Conservation (phyloP, 2,113 vertebrate species). For the Heterotilapia buettikoferi region DNA sequence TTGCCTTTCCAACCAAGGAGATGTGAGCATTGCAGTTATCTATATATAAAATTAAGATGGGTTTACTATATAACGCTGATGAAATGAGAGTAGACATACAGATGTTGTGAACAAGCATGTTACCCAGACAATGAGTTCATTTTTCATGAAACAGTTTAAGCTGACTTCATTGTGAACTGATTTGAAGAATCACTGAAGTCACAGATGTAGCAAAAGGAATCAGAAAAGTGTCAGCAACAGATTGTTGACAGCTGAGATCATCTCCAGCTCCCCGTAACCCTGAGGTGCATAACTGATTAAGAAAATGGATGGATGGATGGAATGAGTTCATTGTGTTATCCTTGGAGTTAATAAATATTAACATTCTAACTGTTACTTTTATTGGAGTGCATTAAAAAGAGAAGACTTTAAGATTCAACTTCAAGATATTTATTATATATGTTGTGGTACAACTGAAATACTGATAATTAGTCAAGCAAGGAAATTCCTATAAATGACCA, state of each 20-base stretch:
- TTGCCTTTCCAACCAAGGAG: background rate
- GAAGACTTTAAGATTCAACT: background rate
- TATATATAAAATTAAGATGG: background rate
- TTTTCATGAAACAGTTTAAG: background rate
- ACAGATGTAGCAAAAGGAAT: background rate
- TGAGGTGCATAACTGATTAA: background rate
- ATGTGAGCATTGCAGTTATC: background rate
- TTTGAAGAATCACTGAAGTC: conserved; percentile 45
- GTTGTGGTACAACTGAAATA: background rate
- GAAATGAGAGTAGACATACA: conserved; percentile 13
- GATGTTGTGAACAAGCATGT: background rate
- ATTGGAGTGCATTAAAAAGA: background rate
- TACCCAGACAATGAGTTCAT: background rate
- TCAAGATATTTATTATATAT: background rate
- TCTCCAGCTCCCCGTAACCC: background rate
- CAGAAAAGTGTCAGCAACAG: background rate
- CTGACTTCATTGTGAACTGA: conserved; percentile 7
- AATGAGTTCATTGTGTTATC: background rate
- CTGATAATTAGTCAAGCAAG: background rate
- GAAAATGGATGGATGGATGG: background rate
- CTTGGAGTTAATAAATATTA: background rate
- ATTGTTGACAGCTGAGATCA: background rate
- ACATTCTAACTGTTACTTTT: background rate
- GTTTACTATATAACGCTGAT: background rate
- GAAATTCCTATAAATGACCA: background rate